Conservation (phyloP, 2,888 invertebrate genomes). For the Salticus scenicus region DNA sequence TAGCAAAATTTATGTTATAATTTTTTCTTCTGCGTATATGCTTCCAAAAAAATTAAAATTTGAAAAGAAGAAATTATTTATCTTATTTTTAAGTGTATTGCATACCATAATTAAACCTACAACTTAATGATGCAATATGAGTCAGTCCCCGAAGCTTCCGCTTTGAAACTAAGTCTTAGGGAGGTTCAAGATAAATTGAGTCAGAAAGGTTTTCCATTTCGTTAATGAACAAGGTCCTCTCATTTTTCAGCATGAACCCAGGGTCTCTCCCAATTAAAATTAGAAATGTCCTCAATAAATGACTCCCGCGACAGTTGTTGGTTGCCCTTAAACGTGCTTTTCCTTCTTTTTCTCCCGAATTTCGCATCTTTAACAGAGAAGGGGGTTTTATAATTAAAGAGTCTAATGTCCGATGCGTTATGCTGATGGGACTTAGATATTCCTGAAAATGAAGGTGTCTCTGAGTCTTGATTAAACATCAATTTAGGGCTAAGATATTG, state of each 20-base stretch:
- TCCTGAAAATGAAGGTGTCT: neutral
- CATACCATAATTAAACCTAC: too few species aligned
- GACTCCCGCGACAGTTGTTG: slow-evolving; percentile 55
- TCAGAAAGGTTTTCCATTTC: slow-evolving; percentile 43
- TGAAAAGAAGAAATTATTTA: too few species aligned
- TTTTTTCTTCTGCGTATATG: too few species aligned
- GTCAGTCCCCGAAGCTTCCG: too few species aligned
- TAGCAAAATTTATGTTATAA: too few species aligned
- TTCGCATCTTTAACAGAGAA: neutral
- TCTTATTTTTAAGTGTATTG: too few species aligned
- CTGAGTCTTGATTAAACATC: neutral
- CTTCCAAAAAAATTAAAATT: too few species aligned
- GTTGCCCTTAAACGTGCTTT: slow-evolving; percentile 23
- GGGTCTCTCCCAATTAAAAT: slow-evolving; percentile 46
- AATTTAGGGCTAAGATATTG: neutral
- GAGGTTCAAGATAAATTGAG: slow-evolving; percentile 23
- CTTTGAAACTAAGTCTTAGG: neutral
- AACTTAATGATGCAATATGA: too few species aligned
- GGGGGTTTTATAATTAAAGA: slow-evolving; percentile 43
- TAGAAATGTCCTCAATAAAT: slow-evolving; percentile 29
- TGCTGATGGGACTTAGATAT: slow-evolving; percentile 1
- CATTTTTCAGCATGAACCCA: slow-evolving; percentile 39
- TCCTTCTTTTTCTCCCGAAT: neutral
- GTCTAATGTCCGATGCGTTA: slow-evolving; percentile 22
- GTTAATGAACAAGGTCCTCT: slow-evolving; percentile 36